Evolutionary conservation across 2,797 vertebrate genomes (phyloP).

Genomic region (Ataeniobius toweri): DNA sequence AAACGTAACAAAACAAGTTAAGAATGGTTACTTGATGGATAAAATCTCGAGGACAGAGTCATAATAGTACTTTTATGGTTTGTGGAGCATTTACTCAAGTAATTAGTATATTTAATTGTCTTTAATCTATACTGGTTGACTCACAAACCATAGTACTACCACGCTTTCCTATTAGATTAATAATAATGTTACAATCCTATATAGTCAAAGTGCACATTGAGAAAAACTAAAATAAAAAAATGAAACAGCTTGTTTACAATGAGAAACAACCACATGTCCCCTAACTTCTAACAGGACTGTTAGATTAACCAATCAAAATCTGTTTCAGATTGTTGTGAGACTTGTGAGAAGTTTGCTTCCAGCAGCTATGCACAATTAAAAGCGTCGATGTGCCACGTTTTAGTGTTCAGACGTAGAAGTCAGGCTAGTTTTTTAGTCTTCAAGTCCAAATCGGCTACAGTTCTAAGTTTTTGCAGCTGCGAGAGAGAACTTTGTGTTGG

Average conservation of each 20-base stretch:
- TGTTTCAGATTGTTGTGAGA: constrained; percentile 62
- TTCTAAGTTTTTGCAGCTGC: constrained; percentile 70
- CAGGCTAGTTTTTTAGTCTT: constrained; percentile 40
- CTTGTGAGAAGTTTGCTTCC: constrained; percentile 84
- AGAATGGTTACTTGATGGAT: constrained; percentile 69
- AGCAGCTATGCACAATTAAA: constrained; percentile 75
- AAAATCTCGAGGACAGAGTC: constrained; percentile 67
- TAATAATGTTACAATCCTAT: constrained; percentile 85
- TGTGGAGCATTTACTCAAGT: constrained; percentile 56
- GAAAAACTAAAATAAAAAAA: constrained; percentile 57
- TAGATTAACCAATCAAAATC: constrained; percentile 48
- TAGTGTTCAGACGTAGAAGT: constrained; percentile 17
- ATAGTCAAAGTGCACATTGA: constrained; percentile 95
- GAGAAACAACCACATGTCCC: constrained; percentile 62
- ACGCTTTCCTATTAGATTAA: constrained; percentile 83
- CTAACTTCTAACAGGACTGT: constrained; percentile 53
- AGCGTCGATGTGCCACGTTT: constrained; percentile 59
- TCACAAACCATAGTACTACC: constrained; percentile 84
- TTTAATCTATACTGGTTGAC: constrained; percentile 61
- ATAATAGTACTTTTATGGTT: constrained; percentile 67
- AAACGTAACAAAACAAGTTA: constrained; percentile 72
- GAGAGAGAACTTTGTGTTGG: constrained; percentile 79
- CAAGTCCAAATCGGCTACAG: constrained; percentile 71
- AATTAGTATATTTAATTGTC: constrained; percentile 49
- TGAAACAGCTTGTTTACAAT: constrained; percentile 61